Conservation (phyloP, 2,888 invertebrate genomes). For the Drosophila differens region DNA sequence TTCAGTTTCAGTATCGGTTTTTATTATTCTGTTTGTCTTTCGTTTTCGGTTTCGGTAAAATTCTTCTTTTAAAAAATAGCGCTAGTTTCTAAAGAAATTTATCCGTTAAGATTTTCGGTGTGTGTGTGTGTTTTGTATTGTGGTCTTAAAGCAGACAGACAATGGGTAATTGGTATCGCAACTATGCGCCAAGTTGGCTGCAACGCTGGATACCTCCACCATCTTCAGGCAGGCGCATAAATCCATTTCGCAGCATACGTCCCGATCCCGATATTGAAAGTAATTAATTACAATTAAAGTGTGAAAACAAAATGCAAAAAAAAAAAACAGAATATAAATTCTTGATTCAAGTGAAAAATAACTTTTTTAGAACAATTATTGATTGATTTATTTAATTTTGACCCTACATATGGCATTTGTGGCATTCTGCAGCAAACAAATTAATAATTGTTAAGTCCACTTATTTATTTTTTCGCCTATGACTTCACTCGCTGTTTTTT, state of each 20-base stretch:
- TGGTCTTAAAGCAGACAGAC: constrained; percentile 22
- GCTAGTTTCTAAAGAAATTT: constrained; percentile 16
- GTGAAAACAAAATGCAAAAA: neutral
- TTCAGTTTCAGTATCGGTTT: constrained; percentile 11
- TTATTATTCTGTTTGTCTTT: neutral
- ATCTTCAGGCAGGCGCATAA: constrained; percentile 61
- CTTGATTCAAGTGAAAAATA: neutral
- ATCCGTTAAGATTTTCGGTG: constrained; percentile 53
- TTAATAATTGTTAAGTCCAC: constrained; percentile 25
- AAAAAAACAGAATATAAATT: neutral
- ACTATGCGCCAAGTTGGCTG: constrained; percentile 81
- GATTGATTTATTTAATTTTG: constrained; percentile 18
- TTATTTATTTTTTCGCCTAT: constrained; percentile 52
- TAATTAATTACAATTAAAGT: constrained; percentile 50
- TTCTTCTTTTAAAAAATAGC: constrained; percentile 3
- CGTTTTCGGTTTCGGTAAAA: constrained; percentile 7
- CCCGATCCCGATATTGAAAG: constrained; percentile 73
- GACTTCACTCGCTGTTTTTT: constrained; percentile 58
- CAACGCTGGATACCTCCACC: constrained; percentile 81
- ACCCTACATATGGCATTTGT: constrained; percentile 18
- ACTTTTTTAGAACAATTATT: neutral
- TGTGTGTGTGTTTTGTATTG: neutral
- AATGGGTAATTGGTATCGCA: constrained; percentile 80
- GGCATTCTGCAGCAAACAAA: constrained; percentile 14
- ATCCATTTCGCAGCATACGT: constrained; percentile 79